Evolutionary conservation across 2,113 vertebrate genomes (phyloP).

Genomic region (Hipposideros armiger): DNA sequence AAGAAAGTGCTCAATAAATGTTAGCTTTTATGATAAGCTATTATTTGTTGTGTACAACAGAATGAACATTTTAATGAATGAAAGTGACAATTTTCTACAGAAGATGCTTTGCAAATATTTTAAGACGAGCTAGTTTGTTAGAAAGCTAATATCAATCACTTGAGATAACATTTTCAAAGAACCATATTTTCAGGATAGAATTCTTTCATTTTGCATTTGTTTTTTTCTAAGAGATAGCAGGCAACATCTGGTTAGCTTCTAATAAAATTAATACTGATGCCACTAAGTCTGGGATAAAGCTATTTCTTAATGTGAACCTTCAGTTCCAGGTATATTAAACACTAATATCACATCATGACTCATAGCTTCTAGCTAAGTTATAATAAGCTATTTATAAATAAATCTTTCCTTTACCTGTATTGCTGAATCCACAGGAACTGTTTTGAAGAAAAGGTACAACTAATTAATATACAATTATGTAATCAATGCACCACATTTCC

Average conservation of each 20-base stretch:
- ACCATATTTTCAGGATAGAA: background rate
- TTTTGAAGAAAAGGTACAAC: slow-evolving; percentile 50
- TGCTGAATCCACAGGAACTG: slow-evolving; percentile 13
- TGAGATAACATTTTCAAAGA: slow-evolving; percentile 48
- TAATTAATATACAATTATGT: slow-evolving; percentile 40
- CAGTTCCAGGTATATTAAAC: background rate
- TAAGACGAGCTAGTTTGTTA: background rate
- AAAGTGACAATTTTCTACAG: slow-evolving; percentile 19
- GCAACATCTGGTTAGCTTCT: background rate
- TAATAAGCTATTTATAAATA: slow-evolving; percentile 43
- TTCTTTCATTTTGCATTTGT: slow-evolving; percentile 34
- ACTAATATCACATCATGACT: background rate
- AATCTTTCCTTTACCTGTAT: background rate
- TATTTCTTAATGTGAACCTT: background rate
- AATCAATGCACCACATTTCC: slow-evolving; percentile 40
- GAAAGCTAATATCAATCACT: slow-evolving; percentile 26
- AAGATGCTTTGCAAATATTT: background rate
- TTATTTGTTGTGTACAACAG: background rate
- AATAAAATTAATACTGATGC: background rate
- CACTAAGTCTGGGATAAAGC: background rate
- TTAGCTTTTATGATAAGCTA: background rate
- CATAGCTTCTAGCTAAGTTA: background rate
- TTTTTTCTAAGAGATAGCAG: background rate
- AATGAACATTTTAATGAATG: slow-evolving; percentile 42
- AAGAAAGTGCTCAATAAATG: background rate